Conservation (phyloP, 1,140 invertebrate genomes). For the Euglossa dilemma region DNA sequence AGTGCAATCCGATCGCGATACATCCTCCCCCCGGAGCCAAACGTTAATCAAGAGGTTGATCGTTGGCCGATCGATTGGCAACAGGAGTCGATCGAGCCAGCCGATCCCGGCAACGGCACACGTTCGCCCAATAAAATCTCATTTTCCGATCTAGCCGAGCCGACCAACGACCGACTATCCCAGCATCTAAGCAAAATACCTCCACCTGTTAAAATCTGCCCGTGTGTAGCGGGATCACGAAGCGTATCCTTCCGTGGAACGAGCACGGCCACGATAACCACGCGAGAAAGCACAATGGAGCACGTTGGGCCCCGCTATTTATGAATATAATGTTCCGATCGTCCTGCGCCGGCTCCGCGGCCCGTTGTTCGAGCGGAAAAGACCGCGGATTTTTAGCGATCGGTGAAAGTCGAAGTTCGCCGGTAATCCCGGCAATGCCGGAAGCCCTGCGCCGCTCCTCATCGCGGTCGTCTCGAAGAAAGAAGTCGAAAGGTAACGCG, state of each 20-base stretch:
- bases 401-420: conserved; percentile 54
- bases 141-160: neutral
- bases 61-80: neutral
- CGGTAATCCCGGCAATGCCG: conserved; percentile 48
- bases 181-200: neutral
- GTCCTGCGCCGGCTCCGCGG: conserved; percentile 14
- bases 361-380: conserved; percentile 44
- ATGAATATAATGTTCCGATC: conserved; percentile 54
- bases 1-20: neutral
- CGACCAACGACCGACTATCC: neutral
- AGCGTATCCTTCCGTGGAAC: conserved; percentile 29
- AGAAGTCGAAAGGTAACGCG: conserved; percentile 39
- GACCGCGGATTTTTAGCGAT: conserved; percentile 43
- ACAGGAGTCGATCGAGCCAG: neutral
- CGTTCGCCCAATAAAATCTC: neutral
- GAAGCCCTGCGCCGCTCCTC: conserved; percentile 28
- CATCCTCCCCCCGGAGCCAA: neutral
- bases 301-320: conserved; percentile 41
- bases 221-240: conserved; percentile 15
- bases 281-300: conserved; percentile 49
- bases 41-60: neutral
- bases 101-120: neutral
- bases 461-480: neutral
- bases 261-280: conserved; percentile 26
- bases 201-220: conserved; percentile 30